Percentiles rank a stretch among this genome's conserved stretches.
These are phyloP conservation scores for Heterochromis multidens DNA, from an alignment of 2,113 vertebrate genomes.

Conservation along the genomic window DNA sequence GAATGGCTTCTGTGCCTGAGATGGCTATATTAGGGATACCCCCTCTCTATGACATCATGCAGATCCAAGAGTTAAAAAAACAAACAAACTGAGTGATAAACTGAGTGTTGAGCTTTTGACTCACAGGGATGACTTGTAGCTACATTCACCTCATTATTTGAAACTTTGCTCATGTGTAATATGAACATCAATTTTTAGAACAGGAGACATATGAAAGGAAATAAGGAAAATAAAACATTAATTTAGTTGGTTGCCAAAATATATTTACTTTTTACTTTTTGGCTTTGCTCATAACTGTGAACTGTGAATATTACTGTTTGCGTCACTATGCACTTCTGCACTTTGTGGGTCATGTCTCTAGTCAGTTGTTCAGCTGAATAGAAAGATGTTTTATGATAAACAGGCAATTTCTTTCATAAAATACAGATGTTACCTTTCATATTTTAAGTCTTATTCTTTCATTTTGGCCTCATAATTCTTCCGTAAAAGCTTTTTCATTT, in stretches of 20 bases:
- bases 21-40: background rate
- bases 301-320: background rate
- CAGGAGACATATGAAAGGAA: too few relatives aligned
- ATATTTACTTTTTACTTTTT: too few relatives aligned
- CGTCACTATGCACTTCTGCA: background rate
- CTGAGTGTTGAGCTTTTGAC: background rate
- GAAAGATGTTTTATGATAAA: too few relatives aligned
- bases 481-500: background rate
- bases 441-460: too few relatives aligned
- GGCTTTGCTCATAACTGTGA: background rate
- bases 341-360: background rate
- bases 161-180: background rate
- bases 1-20: background rate
- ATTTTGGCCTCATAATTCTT: background rate
- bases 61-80: background rate
- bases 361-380: too few relatives aligned
- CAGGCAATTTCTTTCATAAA: too few relatives aligned
- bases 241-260: too few relatives aligned
- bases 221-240: too few relatives aligned
- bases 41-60: background rate
- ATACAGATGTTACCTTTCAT: too few relatives aligned
- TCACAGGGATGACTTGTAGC: rapidly evolving
- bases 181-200: background rate
- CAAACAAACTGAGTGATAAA: too few relatives aligned
- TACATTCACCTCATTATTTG: background rate